Percentiles rank a stretch among this genome's conserved stretches.
Conservation (phyloP, 2,797 vertebrate species). For the Etheostoma perlongum region DNA sequence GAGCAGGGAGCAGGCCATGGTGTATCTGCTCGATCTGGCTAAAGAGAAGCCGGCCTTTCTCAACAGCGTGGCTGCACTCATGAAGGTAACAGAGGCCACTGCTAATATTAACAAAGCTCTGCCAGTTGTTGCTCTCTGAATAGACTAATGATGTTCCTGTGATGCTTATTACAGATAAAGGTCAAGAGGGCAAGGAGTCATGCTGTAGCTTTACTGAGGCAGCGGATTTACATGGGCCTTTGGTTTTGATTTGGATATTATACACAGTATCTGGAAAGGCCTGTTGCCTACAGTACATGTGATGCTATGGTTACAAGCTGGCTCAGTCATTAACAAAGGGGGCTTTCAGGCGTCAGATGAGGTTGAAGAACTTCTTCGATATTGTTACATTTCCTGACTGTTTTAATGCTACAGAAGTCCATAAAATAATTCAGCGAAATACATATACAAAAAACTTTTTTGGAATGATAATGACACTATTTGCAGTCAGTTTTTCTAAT, state of each 20-base stretch:
- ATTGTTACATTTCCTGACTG: no score
- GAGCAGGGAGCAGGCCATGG: conserved; percentile 46
- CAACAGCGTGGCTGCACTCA: conserved; percentile 53
- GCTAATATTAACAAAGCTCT: conserved; percentile 51
- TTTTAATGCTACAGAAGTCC: no score
- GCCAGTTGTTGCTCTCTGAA: conserved; percentile 19
- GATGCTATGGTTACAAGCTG: conserved; percentile 36
- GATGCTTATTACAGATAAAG: no score
- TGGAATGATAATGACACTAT: no score
- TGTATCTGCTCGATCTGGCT: conserved; percentile 57
- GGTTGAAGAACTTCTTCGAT: no score
- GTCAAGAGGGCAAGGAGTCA: no score
- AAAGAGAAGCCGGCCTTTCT: conserved; percentile 63
- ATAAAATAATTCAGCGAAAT: no score
- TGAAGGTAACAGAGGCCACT: conserved; percentile 72
- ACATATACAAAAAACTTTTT: no score
- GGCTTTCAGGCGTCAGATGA: conserved; percentile 33
- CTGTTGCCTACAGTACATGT: conserved; percentile 43
- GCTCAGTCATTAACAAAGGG: conserved; percentile 25
- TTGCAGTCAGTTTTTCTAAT: neutral
- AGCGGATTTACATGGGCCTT: no score
- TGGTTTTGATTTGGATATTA: conserved; percentile 18
- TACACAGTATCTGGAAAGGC: conserved; percentile 10
- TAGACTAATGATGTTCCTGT: conserved; percentile 7
- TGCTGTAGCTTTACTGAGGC: no score